Percentiles rank a stretch among this genome's conserved stretches.
Conservation (phyloP, 2,888 invertebrate genomes). For the Eugnorisma glareosa region DNA sequence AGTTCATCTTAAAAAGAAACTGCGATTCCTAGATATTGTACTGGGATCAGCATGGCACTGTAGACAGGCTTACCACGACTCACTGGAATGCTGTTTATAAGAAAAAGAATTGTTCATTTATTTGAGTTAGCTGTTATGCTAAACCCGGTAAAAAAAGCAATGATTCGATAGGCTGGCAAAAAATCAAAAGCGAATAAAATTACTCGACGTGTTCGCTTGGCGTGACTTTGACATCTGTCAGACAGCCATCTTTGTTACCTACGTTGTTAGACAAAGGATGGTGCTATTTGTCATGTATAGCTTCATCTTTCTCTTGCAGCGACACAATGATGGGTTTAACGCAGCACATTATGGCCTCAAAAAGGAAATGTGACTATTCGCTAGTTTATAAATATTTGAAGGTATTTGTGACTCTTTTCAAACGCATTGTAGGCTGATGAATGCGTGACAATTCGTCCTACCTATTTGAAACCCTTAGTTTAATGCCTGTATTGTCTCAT, state of each 20-base stretch:
- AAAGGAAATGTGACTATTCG: not conserved
- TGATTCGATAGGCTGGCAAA: conserved; percentile 8
- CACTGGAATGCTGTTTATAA: conserved; percentile 76
- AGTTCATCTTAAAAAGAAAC: conserved; percentile 23
- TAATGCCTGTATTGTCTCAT: not conserved
- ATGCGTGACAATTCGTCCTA: not conserved
- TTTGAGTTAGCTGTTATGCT: conserved; percentile 70
- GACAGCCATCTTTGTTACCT: not conserved
- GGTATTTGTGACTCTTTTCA: conserved; percentile 17
- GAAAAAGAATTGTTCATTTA: conserved; percentile 65
- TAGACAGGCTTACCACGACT: conserved; percentile 72
- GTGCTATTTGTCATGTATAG: conserved; percentile 3
- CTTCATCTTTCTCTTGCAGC: conserved; percentile 13
- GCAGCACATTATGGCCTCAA: not conserved
- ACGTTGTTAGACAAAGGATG: conserved; percentile 5
- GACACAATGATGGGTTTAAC: not conserved
- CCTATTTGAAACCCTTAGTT: not conserved
- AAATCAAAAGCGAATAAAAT: not conserved
- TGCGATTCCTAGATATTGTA: conserved; percentile 56
- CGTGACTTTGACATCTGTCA: not conserved
- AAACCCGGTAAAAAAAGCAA: not conserved
- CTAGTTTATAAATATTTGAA: not conserved
- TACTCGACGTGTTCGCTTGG: not conserved
- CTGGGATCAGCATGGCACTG: conserved; percentile 63
- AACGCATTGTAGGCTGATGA: conserved; percentile 19